A percentile compares a stretch with the other conserved stretches of the same genome.
phyloP scores from a whole-genome alignment of 2,797 vertebrate species.

The Setipinna tenuifilis region DNA sequence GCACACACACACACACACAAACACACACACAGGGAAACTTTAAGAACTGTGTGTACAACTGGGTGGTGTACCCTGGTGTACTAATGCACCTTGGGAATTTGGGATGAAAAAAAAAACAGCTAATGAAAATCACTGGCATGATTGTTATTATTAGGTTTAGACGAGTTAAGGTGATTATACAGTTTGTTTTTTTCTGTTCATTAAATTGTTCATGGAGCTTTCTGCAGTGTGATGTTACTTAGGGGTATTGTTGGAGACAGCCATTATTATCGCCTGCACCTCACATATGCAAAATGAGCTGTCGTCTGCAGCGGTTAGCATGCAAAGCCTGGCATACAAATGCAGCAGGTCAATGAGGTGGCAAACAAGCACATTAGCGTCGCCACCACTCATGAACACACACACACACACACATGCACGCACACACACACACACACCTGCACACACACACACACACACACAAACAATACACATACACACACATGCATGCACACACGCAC shows the following conservation, averaged over 20 bases:
- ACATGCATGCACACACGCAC: not conserved
- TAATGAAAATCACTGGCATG: not conserved
- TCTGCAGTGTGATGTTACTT: conserved; percentile 39
- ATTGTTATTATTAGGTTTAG: not conserved
- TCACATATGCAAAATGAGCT: conserved; percentile 39
- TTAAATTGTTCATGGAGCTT: conserved; percentile 14
- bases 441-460: conserved; percentile 45
- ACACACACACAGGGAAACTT: not conserved
- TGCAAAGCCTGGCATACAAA: conserved; percentile 59
- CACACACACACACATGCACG: conserved; percentile 23
- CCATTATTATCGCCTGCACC: conserved; percentile 34
- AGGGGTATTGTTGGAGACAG: conserved; percentile 43
- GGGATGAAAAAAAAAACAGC: not conserved
- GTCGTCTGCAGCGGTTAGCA: conserved; percentile 44
- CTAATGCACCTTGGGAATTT: not conserved
- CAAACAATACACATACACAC: not conserved
- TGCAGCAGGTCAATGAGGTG: conserved; percentile 52
- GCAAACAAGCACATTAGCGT: conserved; percentile 56
- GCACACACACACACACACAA: too few relatives aligned
- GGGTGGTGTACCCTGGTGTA: not conserved
- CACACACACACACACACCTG: conserved; percentile 34
- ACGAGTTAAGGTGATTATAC: conserved; percentile 20
- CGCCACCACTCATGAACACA: conserved; percentile 51
- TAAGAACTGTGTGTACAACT: not conserved
- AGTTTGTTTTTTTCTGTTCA: conserved; percentile 22